phyloP scores from a whole-genome alignment of 92 coral and sea anemone species.

The Phenganax stokvisi region DNA sequence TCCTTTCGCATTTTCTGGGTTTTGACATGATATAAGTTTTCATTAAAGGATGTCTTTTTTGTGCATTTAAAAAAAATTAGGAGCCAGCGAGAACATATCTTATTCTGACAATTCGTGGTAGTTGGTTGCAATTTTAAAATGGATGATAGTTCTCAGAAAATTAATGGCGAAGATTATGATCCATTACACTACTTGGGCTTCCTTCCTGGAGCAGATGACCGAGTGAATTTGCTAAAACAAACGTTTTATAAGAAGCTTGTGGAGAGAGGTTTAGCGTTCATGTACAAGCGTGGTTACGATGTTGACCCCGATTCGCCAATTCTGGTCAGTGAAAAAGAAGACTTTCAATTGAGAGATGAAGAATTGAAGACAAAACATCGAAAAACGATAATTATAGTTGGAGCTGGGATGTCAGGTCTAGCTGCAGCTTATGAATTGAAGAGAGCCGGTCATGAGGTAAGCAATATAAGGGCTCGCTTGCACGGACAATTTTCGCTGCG shows the following conservation, averaged over 20 bases:
- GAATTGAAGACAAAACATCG: slow-evolving; percentile 14
- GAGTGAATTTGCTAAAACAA: slow-evolving; percentile 12
- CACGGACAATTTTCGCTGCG: too few relatives aligned
- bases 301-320: slow-evolving; percentile 35
- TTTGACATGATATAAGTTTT: too few relatives aligned
- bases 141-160: too few relatives aligned
- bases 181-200: slow-evolving; percentile 16
- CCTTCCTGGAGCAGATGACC: slow-evolving; percentile 16
- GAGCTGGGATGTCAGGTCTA: slow-evolving; percentile 35
- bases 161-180: not conserved
- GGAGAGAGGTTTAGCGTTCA: slow-evolving; percentile 2
- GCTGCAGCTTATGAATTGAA: slow-evolving; percentile 29
- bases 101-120: too few relatives aligned
- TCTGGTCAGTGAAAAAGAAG: not conserved
- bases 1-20: too few relatives aligned
- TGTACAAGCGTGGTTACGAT: slow-evolving; percentile 6
- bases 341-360: not conserved
- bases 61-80: too few relatives aligned
- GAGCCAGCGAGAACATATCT: too few relatives aligned
- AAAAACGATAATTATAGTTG: slow-evolving; percentile 20
- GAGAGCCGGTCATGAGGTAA: slow-evolving; percentile 28
- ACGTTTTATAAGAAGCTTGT: slow-evolving; percentile 8
- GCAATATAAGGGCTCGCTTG: not conserved
- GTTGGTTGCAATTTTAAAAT: too few relatives aligned
- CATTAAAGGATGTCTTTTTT: too few relatives aligned